Percentiles rank a stretch among this genome's conserved stretches.
Evolutionary conservation across 2,888 invertebrate genomes (phyloP).

Genomic region (Sceliomorpha sp.): DNA sequence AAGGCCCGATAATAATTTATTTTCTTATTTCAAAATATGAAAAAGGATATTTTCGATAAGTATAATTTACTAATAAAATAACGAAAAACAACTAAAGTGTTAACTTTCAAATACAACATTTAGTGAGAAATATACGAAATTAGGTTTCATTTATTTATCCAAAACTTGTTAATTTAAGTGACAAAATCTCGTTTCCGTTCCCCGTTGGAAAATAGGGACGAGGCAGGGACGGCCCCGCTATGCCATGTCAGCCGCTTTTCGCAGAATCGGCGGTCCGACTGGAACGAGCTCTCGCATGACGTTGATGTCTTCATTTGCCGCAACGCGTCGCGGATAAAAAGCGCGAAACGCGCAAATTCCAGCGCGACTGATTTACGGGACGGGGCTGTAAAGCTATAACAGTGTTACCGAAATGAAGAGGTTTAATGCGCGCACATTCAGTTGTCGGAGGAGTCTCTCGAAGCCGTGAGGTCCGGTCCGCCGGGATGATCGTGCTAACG

Average conservation of each 20-base stretch:
- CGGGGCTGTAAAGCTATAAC: conserved; percentile 72
- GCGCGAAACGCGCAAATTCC: conserved; percentile 66
- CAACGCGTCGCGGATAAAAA: conserved; percentile 43
- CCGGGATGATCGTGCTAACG: conserved; percentile 36
- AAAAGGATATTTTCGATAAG: no score
- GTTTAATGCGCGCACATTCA: conserved; percentile 66
- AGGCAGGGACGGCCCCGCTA: no score
- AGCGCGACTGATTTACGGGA: conserved; percentile 71
- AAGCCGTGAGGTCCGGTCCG: neutral
- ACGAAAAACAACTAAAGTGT: no score
- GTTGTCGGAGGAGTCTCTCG: conserved; percentile 18
- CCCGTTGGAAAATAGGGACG: no score
- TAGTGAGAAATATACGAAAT: no score
- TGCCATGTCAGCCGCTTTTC: conserved; percentile 14
- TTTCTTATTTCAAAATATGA: no score
- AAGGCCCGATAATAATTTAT: no score
- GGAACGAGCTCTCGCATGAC: conserved; percentile 6
- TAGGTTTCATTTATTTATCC: no score
- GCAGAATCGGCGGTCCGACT: conserved; percentile 25
- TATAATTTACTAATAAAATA: no score
- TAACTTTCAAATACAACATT: no score
- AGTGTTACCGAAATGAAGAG: conserved; percentile 74
- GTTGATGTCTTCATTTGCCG: conserved; percentile 56
- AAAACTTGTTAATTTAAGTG: no score
- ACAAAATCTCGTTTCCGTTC: no score